These are phyloP conservation scores for Limosa lapponica DNA, from an alignment of 2,797 vertebrate species.

Conservation along the genomic window DNA sequence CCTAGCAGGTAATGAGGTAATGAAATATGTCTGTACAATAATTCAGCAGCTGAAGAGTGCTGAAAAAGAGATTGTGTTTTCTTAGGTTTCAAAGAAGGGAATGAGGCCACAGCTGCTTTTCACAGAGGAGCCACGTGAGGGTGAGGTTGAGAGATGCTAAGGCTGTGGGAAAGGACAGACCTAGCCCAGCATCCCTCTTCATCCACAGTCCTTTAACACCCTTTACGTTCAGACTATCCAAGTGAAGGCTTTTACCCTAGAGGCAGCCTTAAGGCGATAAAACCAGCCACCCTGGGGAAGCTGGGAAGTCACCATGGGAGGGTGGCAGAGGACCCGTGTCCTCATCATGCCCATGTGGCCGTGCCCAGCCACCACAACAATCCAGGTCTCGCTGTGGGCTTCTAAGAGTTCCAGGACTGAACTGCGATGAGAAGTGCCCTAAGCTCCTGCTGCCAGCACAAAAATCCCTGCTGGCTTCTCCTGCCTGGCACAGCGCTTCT, in stretches of 20 bases:
- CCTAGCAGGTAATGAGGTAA: slow-evolving; percentile 20
- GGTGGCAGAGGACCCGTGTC: background rate
- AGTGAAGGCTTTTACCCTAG: background rate
- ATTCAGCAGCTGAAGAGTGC: background rate
- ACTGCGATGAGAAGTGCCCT: accelerated
- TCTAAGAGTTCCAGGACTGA: background rate
- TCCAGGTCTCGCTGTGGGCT: accelerated
- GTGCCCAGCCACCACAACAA: background rate
- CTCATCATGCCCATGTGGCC: accelerated
- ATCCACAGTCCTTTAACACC: background rate
- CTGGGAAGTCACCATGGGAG: accelerated
- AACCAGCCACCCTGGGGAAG: background rate
- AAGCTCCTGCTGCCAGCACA: background rate
- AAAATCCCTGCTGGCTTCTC: background rate
- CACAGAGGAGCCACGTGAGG: background rate
- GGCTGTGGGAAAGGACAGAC: slow-evolving; percentile 11
- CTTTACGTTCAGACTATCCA: background rate
- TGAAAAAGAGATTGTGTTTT: background rate
- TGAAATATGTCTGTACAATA: background rate
- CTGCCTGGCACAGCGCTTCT: background rate
- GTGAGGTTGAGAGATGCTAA: background rate
- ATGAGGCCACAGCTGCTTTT: slow-evolving; percentile 31
- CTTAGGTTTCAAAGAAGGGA: background rate
- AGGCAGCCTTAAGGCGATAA: background rate
- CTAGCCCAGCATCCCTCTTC: background rate